phyloP scores from a whole-genome alignment of 2,113 vertebrate genomes.

The Tapirus terrestris region DNA sequence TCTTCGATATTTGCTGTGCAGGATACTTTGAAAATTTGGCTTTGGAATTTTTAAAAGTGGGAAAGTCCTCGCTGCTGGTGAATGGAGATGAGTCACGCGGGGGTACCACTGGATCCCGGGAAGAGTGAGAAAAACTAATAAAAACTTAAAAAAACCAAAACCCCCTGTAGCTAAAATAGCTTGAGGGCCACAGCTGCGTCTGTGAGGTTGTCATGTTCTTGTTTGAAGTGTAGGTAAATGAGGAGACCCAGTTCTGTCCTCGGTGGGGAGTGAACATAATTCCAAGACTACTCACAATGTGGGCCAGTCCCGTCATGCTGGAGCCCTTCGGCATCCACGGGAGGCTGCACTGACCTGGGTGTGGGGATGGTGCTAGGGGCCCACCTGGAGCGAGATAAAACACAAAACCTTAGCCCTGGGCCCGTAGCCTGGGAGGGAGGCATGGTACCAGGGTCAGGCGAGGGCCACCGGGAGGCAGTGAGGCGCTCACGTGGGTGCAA shows the following conservation, averaged over 20 bases:
- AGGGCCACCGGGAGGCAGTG: neutral
- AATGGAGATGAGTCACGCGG: conserved; percentile 4
- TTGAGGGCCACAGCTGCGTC: neutral
- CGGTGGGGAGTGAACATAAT: no score
- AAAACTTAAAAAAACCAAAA: neutral
- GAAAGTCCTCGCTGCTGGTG: neutral
- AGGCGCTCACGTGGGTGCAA: neutral
- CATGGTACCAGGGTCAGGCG: neutral
- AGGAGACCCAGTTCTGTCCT: neutral
- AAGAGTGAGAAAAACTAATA: conserved; percentile 33
- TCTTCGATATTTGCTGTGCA: neutral
- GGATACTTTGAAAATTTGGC: conserved; percentile 32
- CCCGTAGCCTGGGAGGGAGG: accelerated
- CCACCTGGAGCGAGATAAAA: neutral
- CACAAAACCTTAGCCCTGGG: no score
- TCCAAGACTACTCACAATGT: no score
- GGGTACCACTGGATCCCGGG: conserved; percentile 43
- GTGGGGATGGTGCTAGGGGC: accelerated
- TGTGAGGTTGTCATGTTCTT: neutral
- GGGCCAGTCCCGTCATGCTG: accelerated
- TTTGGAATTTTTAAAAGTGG: conserved; percentile 55
- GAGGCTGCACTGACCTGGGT: accelerated
- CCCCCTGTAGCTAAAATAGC: neutral
- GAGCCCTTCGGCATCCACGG: accelerated
- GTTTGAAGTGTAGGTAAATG: accelerated